These are phyloP conservation scores for Latrodectus elegans DNA, from an alignment of 2,888 invertebrate genomes.

Conservation along the genomic window DNA sequence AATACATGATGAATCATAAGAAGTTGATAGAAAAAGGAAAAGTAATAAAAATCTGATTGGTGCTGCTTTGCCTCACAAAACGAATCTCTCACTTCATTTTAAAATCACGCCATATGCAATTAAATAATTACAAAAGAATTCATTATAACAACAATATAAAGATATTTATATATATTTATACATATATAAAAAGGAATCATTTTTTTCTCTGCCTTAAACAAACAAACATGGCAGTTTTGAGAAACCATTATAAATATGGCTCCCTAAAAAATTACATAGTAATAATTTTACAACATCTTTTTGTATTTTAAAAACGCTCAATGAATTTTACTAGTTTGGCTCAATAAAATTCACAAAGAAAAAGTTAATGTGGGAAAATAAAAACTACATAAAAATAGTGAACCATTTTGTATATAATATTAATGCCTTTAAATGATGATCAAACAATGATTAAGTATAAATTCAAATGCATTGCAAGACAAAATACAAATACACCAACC, in stretches of 20 bases:
- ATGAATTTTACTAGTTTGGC: constrained; percentile 57
- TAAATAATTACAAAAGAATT: constrained; percentile 69
- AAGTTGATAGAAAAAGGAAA: constrained; percentile 24
- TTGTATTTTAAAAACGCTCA: constrained; percentile 58
- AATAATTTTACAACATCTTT: constrained; percentile 62
- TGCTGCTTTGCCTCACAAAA: constrained; percentile 31
- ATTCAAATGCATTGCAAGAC: constrained; percentile 29
- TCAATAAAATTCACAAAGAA: constrained; percentile 42
- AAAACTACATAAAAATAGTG: constrained; percentile 28
- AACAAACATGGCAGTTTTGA: constrained; percentile 66
- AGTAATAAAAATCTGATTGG: constrained; percentile 49
- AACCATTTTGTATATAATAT: constrained; percentile 22
- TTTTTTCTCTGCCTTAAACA: constrained; percentile 65
- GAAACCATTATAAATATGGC: constrained; percentile 52
- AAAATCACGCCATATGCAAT: constrained; percentile 57
- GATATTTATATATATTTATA: constrained; percentile 69
- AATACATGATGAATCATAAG: constrained; percentile 27
- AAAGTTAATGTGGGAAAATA: constrained; percentile 26
- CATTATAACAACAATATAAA: constrained; percentile 68
- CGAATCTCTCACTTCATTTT: constrained; percentile 43
- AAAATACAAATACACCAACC: not conserved
- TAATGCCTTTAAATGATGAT: constrained; percentile 30
- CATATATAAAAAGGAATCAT: constrained; percentile 66
- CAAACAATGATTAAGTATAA: constrained; percentile 50
- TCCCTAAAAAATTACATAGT: constrained; percentile 58